Percentiles rank a stretch among this genome's conserved stretches.
Evolutionary conservation across 2,888 invertebrate genomes (phyloP).

Genomic region (Ligdia adustata): DNA sequence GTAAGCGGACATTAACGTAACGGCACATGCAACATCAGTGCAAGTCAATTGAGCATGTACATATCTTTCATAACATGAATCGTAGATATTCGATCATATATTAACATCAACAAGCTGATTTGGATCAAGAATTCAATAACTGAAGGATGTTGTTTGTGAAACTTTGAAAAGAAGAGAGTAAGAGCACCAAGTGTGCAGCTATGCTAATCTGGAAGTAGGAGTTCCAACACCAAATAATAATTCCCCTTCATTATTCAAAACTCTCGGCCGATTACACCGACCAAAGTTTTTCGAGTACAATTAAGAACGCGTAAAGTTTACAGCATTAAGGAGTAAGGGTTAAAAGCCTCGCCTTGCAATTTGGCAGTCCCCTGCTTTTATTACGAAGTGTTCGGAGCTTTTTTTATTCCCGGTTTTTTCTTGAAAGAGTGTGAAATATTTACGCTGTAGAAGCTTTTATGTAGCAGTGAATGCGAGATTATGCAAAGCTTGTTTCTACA

Average conservation of each 20-base stretch:
- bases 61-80: no score
- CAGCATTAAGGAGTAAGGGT: constrained; percentile 34
- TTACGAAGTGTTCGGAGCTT: constrained; percentile 12
- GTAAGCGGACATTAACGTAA: no score
- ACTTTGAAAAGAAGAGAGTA: no score
- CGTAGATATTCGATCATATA: no score
- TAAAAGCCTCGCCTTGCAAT: constrained; percentile 30
- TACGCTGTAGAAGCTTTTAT: neutral
- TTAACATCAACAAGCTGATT: no score
- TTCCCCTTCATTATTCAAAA: constrained; percentile 36
- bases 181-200: constrained; percentile 8
- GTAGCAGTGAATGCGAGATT: neutral
- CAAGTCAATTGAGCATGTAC: no score
- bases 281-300: constrained; percentile 39
- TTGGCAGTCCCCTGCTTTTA: constrained; percentile 24
- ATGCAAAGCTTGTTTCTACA: constrained; percentile 1
- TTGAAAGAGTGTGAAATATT: constrained; percentile 3
- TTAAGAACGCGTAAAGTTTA: constrained; percentile 37
- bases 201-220: constrained; percentile 10
- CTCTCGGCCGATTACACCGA: constrained; percentile 32
- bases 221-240: constrained; percentile 24
- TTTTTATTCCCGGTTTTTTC: constrained; percentile 1
- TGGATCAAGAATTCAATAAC: no score
- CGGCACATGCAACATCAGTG: no score
- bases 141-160: no score